Evolutionary conservation across 2,797 vertebrate species (phyloP).

Genomic region (Acipenser ruthenus): DNA sequence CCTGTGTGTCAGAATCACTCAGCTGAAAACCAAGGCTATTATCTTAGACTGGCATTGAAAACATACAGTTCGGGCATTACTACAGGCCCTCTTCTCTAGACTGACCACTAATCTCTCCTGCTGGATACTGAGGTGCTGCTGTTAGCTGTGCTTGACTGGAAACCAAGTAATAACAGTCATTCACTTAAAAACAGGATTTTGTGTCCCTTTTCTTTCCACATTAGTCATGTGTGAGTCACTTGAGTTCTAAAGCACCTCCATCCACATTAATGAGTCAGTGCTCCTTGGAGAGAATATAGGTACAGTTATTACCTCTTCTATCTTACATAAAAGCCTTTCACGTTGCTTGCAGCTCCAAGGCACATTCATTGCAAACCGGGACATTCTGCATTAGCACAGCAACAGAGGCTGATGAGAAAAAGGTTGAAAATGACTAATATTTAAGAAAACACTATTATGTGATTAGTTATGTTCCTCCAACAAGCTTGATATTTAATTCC

Average conservation of each 20-base stretch:
- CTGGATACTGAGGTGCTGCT: not conserved
- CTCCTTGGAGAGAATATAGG: conserved; percentile 33
- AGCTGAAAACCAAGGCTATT: too few relatives aligned
- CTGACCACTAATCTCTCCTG: too few relatives aligned
- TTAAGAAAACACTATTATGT: too few relatives aligned
- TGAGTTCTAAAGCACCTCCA: conserved; percentile 42
- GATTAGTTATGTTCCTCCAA: too few relatives aligned
- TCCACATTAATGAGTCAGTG: conserved; percentile 53
- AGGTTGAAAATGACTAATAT: too few relatives aligned
- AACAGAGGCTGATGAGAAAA: too few relatives aligned
- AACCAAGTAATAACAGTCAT: not conserved
- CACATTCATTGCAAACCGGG: not conserved
- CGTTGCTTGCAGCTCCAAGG: not conserved
- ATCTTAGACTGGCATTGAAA: too few relatives aligned
- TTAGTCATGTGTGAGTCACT: conserved; percentile 54
- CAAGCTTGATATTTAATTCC: too few relatives aligned
- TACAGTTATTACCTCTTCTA: conserved; percentile 38
- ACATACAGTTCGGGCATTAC: too few relatives aligned
- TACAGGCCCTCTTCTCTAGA: too few relatives aligned
- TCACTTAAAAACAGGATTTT: not conserved
- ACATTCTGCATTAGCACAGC: too few relatives aligned
- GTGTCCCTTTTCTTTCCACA: not conserved
- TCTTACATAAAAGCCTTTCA: not conserved
- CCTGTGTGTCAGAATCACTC: too few relatives aligned
- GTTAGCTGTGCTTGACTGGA: not conserved